Base-by-base conservation (phyloP, 2,113 vertebrate species). In the Nibea coibor region DNA sequence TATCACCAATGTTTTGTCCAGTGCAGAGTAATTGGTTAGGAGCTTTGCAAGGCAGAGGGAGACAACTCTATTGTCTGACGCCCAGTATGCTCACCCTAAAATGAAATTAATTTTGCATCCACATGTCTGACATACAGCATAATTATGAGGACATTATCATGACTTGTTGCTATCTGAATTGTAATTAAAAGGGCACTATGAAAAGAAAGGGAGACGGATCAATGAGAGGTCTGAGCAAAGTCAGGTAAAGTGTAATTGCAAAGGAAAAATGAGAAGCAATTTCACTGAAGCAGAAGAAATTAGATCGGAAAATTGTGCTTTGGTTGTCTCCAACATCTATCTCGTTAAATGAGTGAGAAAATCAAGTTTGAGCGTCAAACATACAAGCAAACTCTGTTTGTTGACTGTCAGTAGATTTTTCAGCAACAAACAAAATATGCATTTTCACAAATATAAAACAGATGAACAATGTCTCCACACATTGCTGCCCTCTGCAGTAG, bases 381-480 rank as follows among this genome's bases (percentile, higher is more conserved):
- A 26, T 26, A 26, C 24, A 26, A 26, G 24, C 24, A 26, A 26
- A 26, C 24, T n/a, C 6, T 31, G 3, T 17, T 5, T 61, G 15
- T 72, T 24, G 19, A 62, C 50, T 35, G 16, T 28, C 19, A 26
- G 4, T 39, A 50, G 12, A 3, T 67, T 47, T 69, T 31, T 10
- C 8, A 54, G 17, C 1, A 68, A 20, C 15, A 14, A 15, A 48
- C 22, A 54, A 51, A 75, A 66, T 26, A 17, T 54, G 9, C 11
- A 73, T 65, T 68, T 19, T 57, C 12, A 35, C 12, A 2, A 43
- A 76, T n/a, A 45, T 9, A 70, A 26, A 78, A 56, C 48, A 65
- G 19, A 28, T 61, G 47, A 71, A 64, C n/a, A 45, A 20, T 31
- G 53, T 69, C 35, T 63, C 0, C 57, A 74, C 57, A 53, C 20